Evolutionary conservation across 2,888 invertebrate species (phyloP).

Genomic region (Troides oblongomaculatus): DNA sequence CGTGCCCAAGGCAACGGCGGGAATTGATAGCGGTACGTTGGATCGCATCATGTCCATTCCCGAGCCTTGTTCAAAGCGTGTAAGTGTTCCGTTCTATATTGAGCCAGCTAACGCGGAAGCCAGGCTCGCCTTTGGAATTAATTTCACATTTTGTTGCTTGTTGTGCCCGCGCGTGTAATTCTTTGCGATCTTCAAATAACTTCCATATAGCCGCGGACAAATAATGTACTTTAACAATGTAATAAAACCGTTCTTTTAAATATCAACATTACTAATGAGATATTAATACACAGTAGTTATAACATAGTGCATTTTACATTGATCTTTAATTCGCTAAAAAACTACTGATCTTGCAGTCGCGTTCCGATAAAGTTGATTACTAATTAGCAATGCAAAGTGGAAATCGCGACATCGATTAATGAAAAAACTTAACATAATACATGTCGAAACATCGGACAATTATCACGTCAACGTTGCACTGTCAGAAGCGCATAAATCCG

Average conservation of each 20-base stretch:
- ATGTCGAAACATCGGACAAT: slow-evolving; percentile 68
- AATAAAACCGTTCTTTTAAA: slow-evolving; percentile 19
- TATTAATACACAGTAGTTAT: not conserved
- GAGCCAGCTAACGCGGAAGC: slow-evolving; percentile 46
- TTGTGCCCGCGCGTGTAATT: slow-evolving; percentile 35
- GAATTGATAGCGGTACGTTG: slow-evolving; percentile 58
- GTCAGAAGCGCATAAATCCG: slow-evolving; percentile 62
- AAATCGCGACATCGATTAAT: slow-evolving; percentile 37
- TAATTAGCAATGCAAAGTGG: slow-evolving; percentile 12
- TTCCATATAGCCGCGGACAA: slow-evolving; percentile 28
- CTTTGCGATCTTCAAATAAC: slow-evolving; percentile 38
- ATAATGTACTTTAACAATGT: slow-evolving; percentile 24
- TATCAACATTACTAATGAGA: slow-evolving; percentile 2
- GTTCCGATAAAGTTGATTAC: not conserved
- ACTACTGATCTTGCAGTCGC: not conserved
- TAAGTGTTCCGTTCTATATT: slow-evolving; percentile 46
- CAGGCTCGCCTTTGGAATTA: slow-evolving; percentile 35
- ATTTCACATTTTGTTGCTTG: slow-evolving; percentile 34
- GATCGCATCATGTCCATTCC: slow-evolving; percentile 55
- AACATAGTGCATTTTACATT: not conserved
- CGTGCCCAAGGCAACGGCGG: slow-evolving; percentile 64
- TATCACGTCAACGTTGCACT: slow-evolving; percentile 61
- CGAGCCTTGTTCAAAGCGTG: slow-evolving; percentile 48
- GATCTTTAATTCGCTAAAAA: not conserved
- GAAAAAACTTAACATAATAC: slow-evolving; percentile 35